Conservation (phyloP, 2,888 invertebrate genomes). For the Labia minor region DNA sequence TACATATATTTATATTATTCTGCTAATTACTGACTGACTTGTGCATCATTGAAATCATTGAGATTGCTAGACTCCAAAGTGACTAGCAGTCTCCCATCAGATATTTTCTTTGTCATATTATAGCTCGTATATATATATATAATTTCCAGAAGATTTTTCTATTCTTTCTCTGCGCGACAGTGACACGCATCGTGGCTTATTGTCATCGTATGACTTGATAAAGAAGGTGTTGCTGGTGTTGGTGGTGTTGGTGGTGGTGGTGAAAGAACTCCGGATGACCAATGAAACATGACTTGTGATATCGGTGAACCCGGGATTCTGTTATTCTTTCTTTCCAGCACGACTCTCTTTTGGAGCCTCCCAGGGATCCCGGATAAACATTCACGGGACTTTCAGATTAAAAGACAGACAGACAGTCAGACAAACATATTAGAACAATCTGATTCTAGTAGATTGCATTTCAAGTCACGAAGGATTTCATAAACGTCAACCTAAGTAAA, state of each 20-base stretch:
- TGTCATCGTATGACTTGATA: neutral
- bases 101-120: neutral
- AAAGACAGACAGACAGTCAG: no score
- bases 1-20: no score
- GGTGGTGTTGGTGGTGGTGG: neutral
- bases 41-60: no score
- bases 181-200: neutral
- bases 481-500: neutral
- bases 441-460: neutral
- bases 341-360: neutral
- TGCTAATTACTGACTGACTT: no score
- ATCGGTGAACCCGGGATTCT: neutral
- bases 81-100: neutral
- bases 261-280: neutral
- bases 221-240: neutral
- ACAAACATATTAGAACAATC: neutral
- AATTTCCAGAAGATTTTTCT: neutral
- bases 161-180: neutral
- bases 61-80: neutral
- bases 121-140: neutral
- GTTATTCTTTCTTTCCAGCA: neutral
- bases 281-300: neutral
- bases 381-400: no score
- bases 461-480: neutral
- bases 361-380: neutral